These are phyloP conservation scores for Ceratina australensis DNA, from an alignment of 1,140 invertebrate genomes.

Conservation along the genomic window DNA sequence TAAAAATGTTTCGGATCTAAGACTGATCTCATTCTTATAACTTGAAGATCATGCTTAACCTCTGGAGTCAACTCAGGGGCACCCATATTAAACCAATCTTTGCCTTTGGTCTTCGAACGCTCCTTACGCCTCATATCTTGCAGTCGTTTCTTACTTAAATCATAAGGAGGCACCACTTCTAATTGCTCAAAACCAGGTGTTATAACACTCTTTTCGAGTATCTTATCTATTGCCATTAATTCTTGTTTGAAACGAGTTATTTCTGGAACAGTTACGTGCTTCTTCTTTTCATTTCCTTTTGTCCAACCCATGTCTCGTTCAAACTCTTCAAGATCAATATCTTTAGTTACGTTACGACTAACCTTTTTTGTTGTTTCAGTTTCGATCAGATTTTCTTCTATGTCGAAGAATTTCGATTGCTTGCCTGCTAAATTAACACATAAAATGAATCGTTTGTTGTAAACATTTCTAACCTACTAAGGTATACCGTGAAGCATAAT, in stretches of 20 bases:
- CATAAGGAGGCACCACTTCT: conserved; percentile 82
- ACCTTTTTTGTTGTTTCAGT: conserved; percentile 19
- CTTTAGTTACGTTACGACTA: conserved; percentile 37
- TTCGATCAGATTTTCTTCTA: conserved; percentile 14
- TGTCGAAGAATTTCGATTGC: conserved; percentile 9
- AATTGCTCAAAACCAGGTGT: conserved; percentile 85
- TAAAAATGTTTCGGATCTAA: conserved; percentile 96
- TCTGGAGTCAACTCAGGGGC: conserved; percentile 94
- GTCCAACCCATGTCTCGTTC: conserved; percentile 79
- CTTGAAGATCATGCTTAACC: conserved; percentile 90
- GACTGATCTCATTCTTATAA: conserved; percentile 95
- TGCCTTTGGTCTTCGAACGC: conserved; percentile 89
- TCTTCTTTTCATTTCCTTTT: conserved; percentile 52
- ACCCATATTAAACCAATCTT: conserved; percentile 92
- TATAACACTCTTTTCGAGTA: conserved; percentile 84
- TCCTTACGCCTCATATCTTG: conserved; percentile 82
- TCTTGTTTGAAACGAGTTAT: conserved; percentile 49
- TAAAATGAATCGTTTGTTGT: background rate
- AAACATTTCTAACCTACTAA: conserved; percentile 15
- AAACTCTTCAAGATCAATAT: conserved; percentile 69
- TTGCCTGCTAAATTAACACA: background rate
- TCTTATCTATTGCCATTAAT: conserved; percentile 58
- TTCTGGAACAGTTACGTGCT: background rate
- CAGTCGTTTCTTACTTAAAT: conserved; percentile 81
- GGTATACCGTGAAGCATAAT: background rate